phyloP scores from a whole-genome alignment of 2,113 vertebrate genomes.

The Callipepla squamata region DNA sequence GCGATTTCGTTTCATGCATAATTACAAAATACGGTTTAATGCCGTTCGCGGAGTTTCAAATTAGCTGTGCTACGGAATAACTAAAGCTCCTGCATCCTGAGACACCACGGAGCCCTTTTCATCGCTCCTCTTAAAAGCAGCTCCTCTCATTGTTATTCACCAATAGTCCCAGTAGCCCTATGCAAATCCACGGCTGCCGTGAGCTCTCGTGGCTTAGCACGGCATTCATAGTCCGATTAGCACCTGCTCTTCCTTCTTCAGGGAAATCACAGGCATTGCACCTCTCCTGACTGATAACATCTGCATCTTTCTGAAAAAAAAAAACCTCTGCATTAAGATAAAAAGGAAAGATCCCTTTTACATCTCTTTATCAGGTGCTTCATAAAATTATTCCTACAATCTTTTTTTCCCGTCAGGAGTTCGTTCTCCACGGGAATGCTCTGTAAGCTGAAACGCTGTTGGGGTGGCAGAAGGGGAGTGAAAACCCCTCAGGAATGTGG shows the following conservation, averaged over 20 bases:
- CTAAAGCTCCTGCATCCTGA: neutral
- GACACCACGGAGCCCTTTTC: neutral
- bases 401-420: neutral
- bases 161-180: neutral
- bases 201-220: neutral
- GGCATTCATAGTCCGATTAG: neutral
- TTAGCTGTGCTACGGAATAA: neutral
- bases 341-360: neutral
- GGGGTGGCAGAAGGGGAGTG: neutral
- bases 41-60: neutral
- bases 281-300: neutral
- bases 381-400: neutral
- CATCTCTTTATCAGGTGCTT: neutral
- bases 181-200: neutral
- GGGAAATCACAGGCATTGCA: slow-evolving; percentile 15
- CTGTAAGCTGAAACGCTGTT: neutral
- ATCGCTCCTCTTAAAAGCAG: neutral
- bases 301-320: neutral
- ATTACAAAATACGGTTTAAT: neutral
- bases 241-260: neutral
- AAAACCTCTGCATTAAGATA: neutral
- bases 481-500: neutral
- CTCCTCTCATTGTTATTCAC: neutral
- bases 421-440: neutral
- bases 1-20: neutral